Conservation (phyloP, 2,888 invertebrate genomes). For the Agrochola macilenta region DNA sequence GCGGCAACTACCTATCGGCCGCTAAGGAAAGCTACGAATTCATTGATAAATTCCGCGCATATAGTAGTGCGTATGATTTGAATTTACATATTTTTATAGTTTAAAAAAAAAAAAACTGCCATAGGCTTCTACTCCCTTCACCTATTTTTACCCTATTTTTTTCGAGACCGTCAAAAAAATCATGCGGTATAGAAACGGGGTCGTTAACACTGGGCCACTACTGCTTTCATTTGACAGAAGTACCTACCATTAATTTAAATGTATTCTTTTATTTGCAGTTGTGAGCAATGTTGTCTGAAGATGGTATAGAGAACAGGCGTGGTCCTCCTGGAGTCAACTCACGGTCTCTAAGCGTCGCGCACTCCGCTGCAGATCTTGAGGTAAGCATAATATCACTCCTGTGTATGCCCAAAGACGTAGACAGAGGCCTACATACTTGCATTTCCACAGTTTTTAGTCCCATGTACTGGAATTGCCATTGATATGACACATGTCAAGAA, state of each 20-base stretch:
- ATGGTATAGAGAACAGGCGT: constrained; percentile 79
- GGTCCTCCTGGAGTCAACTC: constrained; percentile 87
- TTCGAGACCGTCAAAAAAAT: too few species aligned
- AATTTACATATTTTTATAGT: too few species aligned
- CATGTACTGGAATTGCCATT: neutral
- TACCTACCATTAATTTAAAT: neutral
- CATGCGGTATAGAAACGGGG: too few species aligned
- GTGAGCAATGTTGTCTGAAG: constrained; percentile 76
- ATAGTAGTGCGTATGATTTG: too few species aligned
- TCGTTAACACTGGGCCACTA: too few species aligned
- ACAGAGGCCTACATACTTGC: neutral
- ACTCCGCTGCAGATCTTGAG: constrained; percentile 87
- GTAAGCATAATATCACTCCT: constrained; percentile 65
- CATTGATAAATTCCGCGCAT: too few species aligned
- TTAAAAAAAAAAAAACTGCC: too few species aligned
- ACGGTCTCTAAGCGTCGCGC: constrained; percentile 81
- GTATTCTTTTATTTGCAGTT: constrained; percentile 11
- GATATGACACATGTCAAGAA: too few species aligned
- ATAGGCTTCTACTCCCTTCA: too few species aligned
- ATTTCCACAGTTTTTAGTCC: neutral
- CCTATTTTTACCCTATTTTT: too few species aligned
- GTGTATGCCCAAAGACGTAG: neutral
- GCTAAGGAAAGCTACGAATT: too few species aligned
- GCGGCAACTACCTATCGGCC: too few species aligned
- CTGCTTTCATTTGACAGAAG: neutral